A percentile compares a stretch with the other conserved stretches of the same genome.
phyloP scores from a whole-genome alignment of 2,797 vertebrate genomes.

The Gymnoscopelus microlampas region DNA sequence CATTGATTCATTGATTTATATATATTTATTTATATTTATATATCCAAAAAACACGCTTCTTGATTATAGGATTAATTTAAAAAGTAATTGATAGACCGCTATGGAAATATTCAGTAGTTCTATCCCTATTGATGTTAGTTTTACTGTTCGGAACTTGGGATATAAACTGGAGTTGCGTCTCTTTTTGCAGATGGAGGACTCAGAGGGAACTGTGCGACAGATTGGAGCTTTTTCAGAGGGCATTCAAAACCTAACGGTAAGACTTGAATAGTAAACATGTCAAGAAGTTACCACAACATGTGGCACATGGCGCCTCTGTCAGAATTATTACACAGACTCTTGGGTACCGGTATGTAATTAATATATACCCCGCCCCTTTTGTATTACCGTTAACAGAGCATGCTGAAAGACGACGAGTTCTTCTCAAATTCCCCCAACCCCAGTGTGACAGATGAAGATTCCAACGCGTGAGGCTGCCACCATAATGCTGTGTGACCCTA shows the following conservation, averaged over 20 bases:
- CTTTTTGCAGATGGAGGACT: constrained; percentile 94
- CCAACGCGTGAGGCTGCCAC: constrained; percentile 84
- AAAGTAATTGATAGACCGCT: no score
- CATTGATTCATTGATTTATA: no score
- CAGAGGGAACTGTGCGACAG: constrained; percentile 97
- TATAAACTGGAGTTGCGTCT: constrained; percentile 6
- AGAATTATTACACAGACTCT: neutral
- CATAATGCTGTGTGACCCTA: constrained; percentile 36
- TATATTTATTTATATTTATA: no score
- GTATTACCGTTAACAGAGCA: constrained; percentile 83
- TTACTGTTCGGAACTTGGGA: neutral
- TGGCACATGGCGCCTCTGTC: no score
- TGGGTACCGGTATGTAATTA: neutral
- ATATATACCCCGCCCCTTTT: neutral
- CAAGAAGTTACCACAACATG: neutral
- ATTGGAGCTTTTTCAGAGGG: constrained; percentile 97
- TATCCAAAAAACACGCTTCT: no score
- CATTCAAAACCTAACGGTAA: constrained; percentile 98
- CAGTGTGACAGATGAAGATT: constrained; percentile 93
- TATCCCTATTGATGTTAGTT: neutral
- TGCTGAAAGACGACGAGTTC: constrained; percentile 97
- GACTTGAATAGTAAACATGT: neutral
- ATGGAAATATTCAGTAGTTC: no score
- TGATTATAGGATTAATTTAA: no score
- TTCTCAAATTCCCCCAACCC: constrained; percentile 90